Percentiles rank a stretch among this genome's conserved stretches.
phyloP scores from a whole-genome alignment of 2,797 vertebrate genomes.

The Botia kubotai region DNA sequence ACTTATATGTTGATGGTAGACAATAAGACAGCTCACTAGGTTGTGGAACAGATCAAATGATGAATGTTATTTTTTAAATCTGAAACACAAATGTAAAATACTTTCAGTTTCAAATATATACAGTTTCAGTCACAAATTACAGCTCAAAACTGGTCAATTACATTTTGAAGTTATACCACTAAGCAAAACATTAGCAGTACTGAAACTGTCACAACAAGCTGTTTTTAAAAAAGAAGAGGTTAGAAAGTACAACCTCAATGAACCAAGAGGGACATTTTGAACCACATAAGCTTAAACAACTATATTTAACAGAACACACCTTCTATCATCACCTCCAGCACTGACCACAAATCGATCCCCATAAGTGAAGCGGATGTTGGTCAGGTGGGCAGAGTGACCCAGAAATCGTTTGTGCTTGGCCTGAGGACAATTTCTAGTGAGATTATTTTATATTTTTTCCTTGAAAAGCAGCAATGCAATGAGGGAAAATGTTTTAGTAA shows the following conservation, averaged over 20 bases:
- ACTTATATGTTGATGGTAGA: too few relatives aligned
- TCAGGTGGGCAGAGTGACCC: conserved; percentile 95
- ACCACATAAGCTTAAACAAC: neutral
- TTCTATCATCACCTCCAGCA: conserved; percentile 95
- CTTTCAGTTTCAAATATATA: too few relatives aligned
- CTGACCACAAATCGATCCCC: conserved; percentile 92
- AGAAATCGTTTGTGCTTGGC: conserved; percentile 98
- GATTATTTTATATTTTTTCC: neutral
- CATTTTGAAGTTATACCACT: neutral
- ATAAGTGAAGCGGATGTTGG: conserved; percentile 92
- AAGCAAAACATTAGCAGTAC: neutral
- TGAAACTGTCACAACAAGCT: neutral
- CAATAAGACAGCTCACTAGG: too few relatives aligned
- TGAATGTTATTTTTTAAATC: too few relatives aligned
- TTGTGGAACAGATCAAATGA: too few relatives aligned
- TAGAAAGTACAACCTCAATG: neutral
- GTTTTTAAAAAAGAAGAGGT: neutral
- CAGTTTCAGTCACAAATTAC: neutral
- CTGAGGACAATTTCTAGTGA: conserved; percentile 69
- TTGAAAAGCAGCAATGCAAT: too few relatives aligned
- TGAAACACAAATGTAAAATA: too few relatives aligned
- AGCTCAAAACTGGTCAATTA: neutral
- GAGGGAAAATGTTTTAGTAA: too few relatives aligned
- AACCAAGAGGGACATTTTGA: neutral
- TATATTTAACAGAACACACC: conserved; percentile 74